These are phyloP conservation scores for Nebria brevicollis DNA, from an alignment of 2,888 invertebrate genomes.

Conservation along the genomic window DNA sequence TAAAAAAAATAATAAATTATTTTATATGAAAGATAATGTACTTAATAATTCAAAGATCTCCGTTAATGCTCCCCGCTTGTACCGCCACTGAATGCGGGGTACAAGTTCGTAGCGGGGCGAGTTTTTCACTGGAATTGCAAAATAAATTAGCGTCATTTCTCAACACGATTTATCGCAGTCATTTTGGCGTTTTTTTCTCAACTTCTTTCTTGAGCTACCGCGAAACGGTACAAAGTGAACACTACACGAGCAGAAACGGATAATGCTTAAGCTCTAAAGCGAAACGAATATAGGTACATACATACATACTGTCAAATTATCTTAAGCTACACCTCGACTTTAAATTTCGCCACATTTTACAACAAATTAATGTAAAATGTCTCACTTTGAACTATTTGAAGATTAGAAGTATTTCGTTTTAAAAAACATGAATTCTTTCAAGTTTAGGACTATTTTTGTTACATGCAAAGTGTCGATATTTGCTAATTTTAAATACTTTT, in stretches of 20 bases:
- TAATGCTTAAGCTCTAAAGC: slow-evolving; percentile 10
- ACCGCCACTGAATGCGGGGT: slow-evolving; percentile 32
- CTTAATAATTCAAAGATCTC: background rate
- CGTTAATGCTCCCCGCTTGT: background rate
- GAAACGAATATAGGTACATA: background rate
- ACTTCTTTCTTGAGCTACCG: slow-evolving; percentile 37
- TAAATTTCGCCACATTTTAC: no score
- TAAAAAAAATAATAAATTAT: background rate
- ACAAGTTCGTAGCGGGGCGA: slow-evolving; percentile 50
- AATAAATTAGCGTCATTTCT: slow-evolving; percentile 61
- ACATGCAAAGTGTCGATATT: no score
- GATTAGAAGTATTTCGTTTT: no score
- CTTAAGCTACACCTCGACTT: background rate
- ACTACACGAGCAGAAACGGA: slow-evolving; percentile 8
- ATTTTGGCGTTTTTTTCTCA: slow-evolving; percentile 56
- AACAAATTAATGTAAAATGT: no score
- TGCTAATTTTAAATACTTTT: no score
- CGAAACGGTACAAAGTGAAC: slow-evolving; percentile 19
- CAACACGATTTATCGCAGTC: slow-evolving; percentile 59
- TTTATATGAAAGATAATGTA: slow-evolving; percentile 6
- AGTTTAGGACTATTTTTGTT: no score
- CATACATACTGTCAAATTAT: background rate
- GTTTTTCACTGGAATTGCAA: slow-evolving; percentile 59
- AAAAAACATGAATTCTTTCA: no score
- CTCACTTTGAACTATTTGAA: no score